Evolutionary conservation across 2,113 vertebrate genomes (phyloP), one percentile per base, ranked within the genome.

Genomic region (Prolemur simus): DNA sequence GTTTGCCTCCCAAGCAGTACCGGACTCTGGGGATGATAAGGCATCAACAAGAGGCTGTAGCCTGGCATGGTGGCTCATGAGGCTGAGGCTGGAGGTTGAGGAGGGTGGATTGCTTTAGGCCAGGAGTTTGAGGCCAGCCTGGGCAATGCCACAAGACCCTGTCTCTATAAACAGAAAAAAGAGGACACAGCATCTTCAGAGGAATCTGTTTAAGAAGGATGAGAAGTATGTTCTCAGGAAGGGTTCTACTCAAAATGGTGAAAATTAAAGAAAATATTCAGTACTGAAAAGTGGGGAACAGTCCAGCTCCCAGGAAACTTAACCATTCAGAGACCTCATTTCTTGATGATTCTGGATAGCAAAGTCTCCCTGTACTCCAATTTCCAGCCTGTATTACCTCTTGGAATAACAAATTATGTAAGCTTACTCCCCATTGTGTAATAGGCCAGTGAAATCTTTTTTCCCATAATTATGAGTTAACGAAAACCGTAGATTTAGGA

Each of bases 331-430:
- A 94, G 13, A 86, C 83, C 8, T 95, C 34, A 63, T 56, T 77
- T 92, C 37, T 77, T 56, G 56, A 95, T 84, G 81, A 73, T 80
- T 92, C 58, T 94, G 60, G 66, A 78, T n/a, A 87, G 74, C 42
- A 37, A 87, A 91, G 49, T 78, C 8, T 90, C 64, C 39, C 60
- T 27, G 37, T 60, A 63, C 90, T 96, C 90, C 49, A 92, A 4
- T 93, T 95, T 96, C 74, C 29, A 49, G 52, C 84, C 63, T 69
- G 64, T 73, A 69, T 82, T 80, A 89, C 87, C 6, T 89, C 80
- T 83, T 87, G 54, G 88, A 94, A 95, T 97, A 93, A 96, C 1
- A 9, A 45, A 37, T 97, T 96, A 82, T 5, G 21, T 87, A 94
- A 96, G 85, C 87, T 80, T 64, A 85, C 71, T 95, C 54, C 69